A percentile compares a stretch with the other conserved stretches of the same genome.
Evolutionary conservation across 2,113 vertebrate genomes (phyloP).

Genomic region (Gymnorhina tibicen): DNA sequence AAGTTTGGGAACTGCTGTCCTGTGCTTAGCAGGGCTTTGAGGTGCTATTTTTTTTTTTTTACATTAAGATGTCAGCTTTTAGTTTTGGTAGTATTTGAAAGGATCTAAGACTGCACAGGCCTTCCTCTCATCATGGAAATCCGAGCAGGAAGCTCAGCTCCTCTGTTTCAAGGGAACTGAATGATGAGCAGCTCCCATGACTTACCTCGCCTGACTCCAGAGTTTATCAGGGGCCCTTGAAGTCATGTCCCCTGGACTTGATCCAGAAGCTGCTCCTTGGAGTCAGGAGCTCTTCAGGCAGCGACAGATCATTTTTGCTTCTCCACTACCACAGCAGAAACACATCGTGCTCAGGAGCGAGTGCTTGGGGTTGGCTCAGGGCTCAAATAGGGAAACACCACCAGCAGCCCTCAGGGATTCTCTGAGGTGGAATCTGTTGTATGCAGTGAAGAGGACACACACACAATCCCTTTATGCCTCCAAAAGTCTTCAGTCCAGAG

Average conservation of each 20-base stretch:
- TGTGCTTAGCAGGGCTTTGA: not conserved
- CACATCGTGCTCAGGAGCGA: not conserved
- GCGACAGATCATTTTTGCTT: not conserved
- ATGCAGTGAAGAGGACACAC: accelerated
- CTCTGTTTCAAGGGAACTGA: not conserved
- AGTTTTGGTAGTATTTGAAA: not conserved
- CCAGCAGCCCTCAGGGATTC: not conserved
- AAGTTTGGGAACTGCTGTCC: not conserved
- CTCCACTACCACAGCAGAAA: not conserved
- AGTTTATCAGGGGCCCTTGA: no score
- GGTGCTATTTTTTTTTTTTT: not conserved
- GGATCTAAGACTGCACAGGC: not conserved
- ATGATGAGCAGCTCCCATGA: accelerated
- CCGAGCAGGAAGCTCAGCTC: not conserved
- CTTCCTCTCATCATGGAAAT: not conserved
- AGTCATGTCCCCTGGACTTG: not conserved
- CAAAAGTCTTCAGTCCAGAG: not conserved
- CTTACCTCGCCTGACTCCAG: not conserved
- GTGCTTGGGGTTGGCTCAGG: not conserved
- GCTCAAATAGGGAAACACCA: not conserved
- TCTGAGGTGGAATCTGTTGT: not conserved
- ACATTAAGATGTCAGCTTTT: not conserved
- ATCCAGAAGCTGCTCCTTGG: not conserved
- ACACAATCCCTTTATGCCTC: not conserved
- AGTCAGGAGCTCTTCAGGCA: not conserved